Conservation (phyloP, 2,888 invertebrate species). For the Ophion slaviceki region DNA sequence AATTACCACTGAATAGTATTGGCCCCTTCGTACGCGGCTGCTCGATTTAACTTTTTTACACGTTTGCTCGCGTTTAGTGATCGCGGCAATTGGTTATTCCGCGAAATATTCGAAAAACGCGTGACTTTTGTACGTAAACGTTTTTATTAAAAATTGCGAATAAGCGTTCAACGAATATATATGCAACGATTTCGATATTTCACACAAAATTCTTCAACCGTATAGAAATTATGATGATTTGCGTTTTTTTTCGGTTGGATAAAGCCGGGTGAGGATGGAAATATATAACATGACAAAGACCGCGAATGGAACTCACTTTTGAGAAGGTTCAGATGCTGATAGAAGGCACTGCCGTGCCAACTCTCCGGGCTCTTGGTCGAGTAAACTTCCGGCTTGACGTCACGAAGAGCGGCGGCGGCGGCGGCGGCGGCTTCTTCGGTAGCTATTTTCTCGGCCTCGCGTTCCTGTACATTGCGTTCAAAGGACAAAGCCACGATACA, state of each 20-base stretch:
- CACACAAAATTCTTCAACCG: too few species aligned
- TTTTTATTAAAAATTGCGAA: too few species aligned
- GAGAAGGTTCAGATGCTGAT: conserved; percentile 77
- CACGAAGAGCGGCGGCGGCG: conserved; percentile 74
- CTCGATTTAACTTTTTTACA: not conserved
- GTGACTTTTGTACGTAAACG: too few species aligned
- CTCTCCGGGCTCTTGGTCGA: conserved; percentile 77
- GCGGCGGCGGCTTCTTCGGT: conserved; percentile 71
- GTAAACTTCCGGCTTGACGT: conserved; percentile 77
- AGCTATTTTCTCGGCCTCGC: conserved; percentile 80
- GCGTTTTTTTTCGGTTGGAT: not conserved
- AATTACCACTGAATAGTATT: conserved; percentile 49
- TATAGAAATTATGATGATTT: not conserved
- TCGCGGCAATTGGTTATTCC: too few species aligned
- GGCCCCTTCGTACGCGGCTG: not conserved
- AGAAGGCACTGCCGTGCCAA: conserved; percentile 79
- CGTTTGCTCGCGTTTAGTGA: too few species aligned
- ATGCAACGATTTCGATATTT: too few species aligned
- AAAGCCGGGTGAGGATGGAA: too few species aligned
- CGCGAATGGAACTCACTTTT: conserved; percentile 72
- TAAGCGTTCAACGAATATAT: too few species aligned
- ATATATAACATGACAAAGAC: too few species aligned
- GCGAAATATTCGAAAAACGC: too few species aligned
- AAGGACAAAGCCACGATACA: conserved; percentile 13
- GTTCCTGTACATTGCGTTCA: conserved; percentile 73